phyloP scores from a whole-genome alignment of 30 jellyfish, hydroid and myxozoan species.

The Aurelia aurita complex sp. Pacific region DNA sequence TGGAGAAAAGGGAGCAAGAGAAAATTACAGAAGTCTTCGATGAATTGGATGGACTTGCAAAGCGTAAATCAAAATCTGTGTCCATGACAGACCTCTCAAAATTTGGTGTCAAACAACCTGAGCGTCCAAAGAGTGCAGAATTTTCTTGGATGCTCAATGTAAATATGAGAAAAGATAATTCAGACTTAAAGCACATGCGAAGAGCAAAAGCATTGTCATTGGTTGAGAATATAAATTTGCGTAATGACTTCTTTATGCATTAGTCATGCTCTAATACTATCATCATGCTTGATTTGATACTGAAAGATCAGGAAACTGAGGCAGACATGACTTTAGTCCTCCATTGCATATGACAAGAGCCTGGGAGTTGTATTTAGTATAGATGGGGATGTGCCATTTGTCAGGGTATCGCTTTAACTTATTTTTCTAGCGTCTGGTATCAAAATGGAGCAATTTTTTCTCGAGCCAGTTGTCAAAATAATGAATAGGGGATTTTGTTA shows the following conservation, averaged over 20 bases:
- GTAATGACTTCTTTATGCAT: constrained; percentile 51
- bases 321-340: too few relatives aligned
- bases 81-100: constrained; percentile 50
- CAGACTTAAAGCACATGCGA: constrained; percentile 19
- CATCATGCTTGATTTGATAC: too few relatives aligned
- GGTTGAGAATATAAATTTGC: constrained; percentile 52
- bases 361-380: too few relatives aligned
- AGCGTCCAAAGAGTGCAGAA: constrained; percentile 56
- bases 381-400: too few relatives aligned
- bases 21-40: constrained; percentile 35
- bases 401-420: too few relatives aligned
- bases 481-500: too few relatives aligned
- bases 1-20: constrained; percentile 51
- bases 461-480: too few relatives aligned
- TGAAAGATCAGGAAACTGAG: too few relatives aligned
- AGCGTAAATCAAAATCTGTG: background rate
- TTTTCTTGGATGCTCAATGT: constrained; percentile 37
- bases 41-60: constrained; percentile 46
- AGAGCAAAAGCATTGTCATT: constrained; percentile 65
- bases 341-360: too few relatives aligned
- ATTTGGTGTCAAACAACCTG: constrained; percentile 47
- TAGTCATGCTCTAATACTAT: background rate
- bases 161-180: background rate
- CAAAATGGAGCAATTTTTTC: too few relatives aligned
- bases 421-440: too few relatives aligned